A percentile compares a stretch with the other conserved stretches of the same genome.
Conservation (phyloP, 2,888 invertebrate genomes). For the Cabera pusaria region DNA sequence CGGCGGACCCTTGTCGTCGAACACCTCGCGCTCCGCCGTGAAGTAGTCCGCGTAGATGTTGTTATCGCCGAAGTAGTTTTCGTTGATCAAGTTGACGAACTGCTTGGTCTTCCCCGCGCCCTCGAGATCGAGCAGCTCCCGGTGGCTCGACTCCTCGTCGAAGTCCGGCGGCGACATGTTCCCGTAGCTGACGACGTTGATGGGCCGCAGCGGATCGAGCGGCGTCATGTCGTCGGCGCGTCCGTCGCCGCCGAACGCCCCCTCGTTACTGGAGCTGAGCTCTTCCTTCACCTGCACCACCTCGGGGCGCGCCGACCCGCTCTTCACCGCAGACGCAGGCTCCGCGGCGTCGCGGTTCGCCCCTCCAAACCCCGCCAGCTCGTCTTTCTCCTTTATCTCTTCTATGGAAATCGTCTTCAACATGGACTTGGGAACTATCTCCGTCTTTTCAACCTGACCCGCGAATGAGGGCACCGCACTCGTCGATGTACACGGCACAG, state of each 20-base stretch:
- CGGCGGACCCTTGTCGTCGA: slow-evolving; percentile 57
- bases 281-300: slow-evolving; percentile 68
- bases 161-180: slow-evolving; percentile 62
- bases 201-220: slow-evolving; percentile 64
- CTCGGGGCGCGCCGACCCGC: slow-evolving; percentile 23
- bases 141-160: slow-evolving; percentile 68
- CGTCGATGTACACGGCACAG: slow-evolving; percentile 55
- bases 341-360: slow-evolving; percentile 49
- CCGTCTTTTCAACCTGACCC: slow-evolving; percentile 44
- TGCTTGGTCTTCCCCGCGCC: slow-evolving; percentile 70
- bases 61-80: slow-evolving; percentile 76
- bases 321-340: slow-evolving; percentile 6
- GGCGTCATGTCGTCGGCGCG: slow-evolving; percentile 26
- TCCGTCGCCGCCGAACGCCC: slow-evolving; percentile 54
- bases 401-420: slow-evolving; percentile 60
- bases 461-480: slow-evolving; percentile 57
- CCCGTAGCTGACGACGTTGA: slow-evolving; percentile 70
- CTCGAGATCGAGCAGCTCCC: slow-evolving; percentile 67
- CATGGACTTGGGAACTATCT: slow-evolving; percentile 29
- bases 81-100: slow-evolving; percentile 75
- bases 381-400: slow-evolving; percentile 53
- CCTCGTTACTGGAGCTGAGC: slow-evolving; percentile 63
- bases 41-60: slow-evolving; percentile 77
- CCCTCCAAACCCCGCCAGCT: slow-evolving; percentile 36
- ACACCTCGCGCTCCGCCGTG: slow-evolving; percentile 68